A percentile compares a stretch with the other conserved stretches of the same genome.
phyloP scores from a whole-genome alignment of 2,797 vertebrate species.

The Phalloptychus januarius region DNA sequence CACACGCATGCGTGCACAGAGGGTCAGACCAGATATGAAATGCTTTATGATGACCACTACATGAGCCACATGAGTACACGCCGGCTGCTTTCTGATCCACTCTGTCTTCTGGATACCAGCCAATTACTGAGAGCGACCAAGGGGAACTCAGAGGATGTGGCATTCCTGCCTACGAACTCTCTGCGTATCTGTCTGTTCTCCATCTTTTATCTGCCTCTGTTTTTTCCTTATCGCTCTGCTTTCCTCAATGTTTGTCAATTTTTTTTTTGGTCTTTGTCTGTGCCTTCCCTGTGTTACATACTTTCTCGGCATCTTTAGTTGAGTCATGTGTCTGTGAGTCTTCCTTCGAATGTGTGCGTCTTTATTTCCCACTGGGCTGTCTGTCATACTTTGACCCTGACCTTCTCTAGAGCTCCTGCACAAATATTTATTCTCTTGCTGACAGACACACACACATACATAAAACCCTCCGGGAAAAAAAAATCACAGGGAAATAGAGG shows the following conservation, averaged over 20 bases:
- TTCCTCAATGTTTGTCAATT: constrained; percentile 31
- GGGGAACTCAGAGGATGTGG: constrained; percentile 58
- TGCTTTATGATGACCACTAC: constrained; percentile 63
- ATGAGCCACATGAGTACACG: constrained; percentile 70
- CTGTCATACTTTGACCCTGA: constrained; percentile 84
- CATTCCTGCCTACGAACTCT: constrained; percentile 38
- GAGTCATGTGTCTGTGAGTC: constrained; percentile 33
- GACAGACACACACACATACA: constrained; percentile 55
- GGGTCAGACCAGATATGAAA: constrained; percentile 52
- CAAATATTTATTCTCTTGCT: constrained; percentile 84
- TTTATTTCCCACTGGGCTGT: constrained; percentile 79
- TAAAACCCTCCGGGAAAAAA: constrained; percentile 11
- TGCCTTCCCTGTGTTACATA: constrained; percentile 26
- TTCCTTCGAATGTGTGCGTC: constrained; percentile 55
- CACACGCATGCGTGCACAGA: constrained; percentile 14
- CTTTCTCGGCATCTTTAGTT: constrained; percentile 35
- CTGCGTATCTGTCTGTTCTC: constrained; percentile 45
- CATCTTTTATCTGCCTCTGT: constrained; percentile 17
- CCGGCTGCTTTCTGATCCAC: constrained; percentile 63
- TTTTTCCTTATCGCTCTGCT: constrained; percentile 28
- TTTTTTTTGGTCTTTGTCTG: constrained; percentile 21
- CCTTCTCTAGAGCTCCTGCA: constrained; percentile 78
- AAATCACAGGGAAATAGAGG: constrained; percentile 28
- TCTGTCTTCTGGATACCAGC: constrained; percentile 63
- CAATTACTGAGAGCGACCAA: constrained; percentile 71